Conservation (phyloP, 2,888 invertebrate genomes). For the Pseudococcus viburni region DNA sequence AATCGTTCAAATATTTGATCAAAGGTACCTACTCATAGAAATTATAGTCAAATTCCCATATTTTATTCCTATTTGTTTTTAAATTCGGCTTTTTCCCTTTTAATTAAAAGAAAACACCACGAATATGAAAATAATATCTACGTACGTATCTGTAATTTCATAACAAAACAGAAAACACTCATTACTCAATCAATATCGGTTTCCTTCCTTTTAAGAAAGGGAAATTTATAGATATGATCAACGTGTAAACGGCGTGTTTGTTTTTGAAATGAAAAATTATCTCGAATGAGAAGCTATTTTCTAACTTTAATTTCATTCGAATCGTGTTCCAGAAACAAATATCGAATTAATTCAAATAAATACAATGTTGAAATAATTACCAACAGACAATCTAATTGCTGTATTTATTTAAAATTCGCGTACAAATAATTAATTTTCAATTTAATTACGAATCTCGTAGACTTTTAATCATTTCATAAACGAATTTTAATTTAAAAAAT, state of each 20-base stretch:
- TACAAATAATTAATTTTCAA: not conserved
- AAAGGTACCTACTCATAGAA: not conserved
- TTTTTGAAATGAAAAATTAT: not conserved
- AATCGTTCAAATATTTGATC: not conserved
- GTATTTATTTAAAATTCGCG: not conserved
- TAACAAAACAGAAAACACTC: not conserved
- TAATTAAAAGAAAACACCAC: not conserved
- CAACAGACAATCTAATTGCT: not conserved
- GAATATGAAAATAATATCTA: not conserved
- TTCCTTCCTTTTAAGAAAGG: not conserved
- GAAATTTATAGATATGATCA: not conserved
- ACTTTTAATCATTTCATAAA: not conserved
- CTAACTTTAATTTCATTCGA: not conserved
- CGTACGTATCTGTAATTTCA: not conserved
- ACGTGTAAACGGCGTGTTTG: not conserved
- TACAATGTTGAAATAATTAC: not conserved
- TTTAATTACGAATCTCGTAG: not conserved
- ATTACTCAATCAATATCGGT: too few species aligned
- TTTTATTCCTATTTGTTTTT: not conserved
- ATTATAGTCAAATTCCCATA: not conserved
- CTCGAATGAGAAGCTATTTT: too few species aligned
- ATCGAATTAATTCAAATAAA: not conserved
- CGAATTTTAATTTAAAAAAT: not conserved
- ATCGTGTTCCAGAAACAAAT: not conserved
- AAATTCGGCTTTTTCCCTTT: not conserved